Percentiles rank a stretch among this genome's conserved stretches.
phyloP scores from a whole-genome alignment of 2,888 invertebrate genomes.

The Biston stratarius region DNA sequence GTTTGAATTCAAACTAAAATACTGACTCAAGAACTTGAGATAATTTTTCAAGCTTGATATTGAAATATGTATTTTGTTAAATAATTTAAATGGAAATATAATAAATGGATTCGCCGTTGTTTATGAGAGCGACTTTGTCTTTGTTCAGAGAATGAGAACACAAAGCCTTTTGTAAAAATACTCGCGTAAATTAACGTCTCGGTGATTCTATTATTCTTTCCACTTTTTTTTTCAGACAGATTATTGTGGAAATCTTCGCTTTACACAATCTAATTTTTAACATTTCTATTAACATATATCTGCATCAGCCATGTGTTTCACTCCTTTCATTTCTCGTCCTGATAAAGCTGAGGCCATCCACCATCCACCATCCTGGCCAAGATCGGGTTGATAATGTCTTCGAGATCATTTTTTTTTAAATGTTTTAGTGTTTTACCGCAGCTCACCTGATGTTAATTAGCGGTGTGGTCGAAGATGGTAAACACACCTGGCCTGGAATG shows the following conservation, averaged over 20 bases:
- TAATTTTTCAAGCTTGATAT: not conserved
- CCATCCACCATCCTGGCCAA: too few relatives aligned
- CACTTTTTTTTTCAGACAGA: not conserved
- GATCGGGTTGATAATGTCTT: too few relatives aligned
- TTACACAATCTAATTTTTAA: not conserved
- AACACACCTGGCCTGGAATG: too few relatives aligned
- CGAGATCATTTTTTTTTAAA: too few relatives aligned
- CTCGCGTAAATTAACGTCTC: conserved; percentile 2
- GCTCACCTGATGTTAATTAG: too few relatives aligned
- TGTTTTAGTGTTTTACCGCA: too few relatives aligned
- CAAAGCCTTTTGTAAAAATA: conserved; percentile 10
- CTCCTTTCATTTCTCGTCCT: too few relatives aligned
- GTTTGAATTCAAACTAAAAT: not conserved
- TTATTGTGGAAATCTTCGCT: conserved; percentile 1
- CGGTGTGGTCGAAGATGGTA: too few relatives aligned
- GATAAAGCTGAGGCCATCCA: too few relatives aligned
- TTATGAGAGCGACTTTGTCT: not conserved
- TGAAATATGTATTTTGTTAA: not conserved
- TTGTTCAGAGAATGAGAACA: conserved; percentile 3
- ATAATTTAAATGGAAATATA: not conserved
- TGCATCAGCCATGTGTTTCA: too few relatives aligned
- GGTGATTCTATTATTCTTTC: conserved; percentile 3
- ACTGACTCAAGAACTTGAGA: not conserved
- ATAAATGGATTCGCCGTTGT: not conserved
- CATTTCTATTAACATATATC: not conserved